These are phyloP conservation scores for Spialia ferax DNA, from an alignment of 2,888 invertebrate species.

Conservation along the genomic window DNA sequence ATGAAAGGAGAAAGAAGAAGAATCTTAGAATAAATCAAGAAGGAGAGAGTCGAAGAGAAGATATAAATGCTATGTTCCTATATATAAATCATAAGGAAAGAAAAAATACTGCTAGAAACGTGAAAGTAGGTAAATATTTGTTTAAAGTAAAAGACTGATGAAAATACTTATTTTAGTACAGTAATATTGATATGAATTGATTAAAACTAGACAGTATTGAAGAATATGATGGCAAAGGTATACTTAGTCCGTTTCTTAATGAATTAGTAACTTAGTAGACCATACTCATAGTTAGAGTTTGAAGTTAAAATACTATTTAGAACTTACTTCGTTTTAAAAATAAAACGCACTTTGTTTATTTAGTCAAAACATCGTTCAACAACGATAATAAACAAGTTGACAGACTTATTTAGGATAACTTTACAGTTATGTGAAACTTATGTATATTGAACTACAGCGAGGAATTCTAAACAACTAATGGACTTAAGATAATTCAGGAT, in stretches of 20 bases:
- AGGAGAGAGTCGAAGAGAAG: too few species aligned
- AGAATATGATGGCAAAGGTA: too few species aligned
- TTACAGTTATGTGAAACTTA: conserved; percentile 1
- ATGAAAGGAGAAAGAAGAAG: neutral
- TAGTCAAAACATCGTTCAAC: neutral
- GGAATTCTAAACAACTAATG: conserved; percentile 32
- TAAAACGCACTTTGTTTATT: too few species aligned
- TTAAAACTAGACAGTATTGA: too few species aligned
- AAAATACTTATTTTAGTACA: too few species aligned
- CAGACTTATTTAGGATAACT: neutral
- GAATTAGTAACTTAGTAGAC: too few species aligned
- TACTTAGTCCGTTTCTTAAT: too few species aligned
- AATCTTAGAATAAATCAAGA: neutral
- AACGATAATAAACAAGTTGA: neutral
- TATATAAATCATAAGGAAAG: neutral
- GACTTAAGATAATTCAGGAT: conserved; percentile 27
- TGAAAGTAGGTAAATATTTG: neutral
- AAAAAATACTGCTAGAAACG: neutral
- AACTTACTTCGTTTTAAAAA: too few species aligned
- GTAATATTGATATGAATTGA: too few species aligned
- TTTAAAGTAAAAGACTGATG: too few species aligned
- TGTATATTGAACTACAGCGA: conserved; percentile 12
- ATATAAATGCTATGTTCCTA: neutral
- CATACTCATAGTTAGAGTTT: too few species aligned
- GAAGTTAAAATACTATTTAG: too few species aligned